phyloP scores from a whole-genome alignment of 1,140 invertebrate genomes.

The Muscidifurax raptorellus region DNA sequence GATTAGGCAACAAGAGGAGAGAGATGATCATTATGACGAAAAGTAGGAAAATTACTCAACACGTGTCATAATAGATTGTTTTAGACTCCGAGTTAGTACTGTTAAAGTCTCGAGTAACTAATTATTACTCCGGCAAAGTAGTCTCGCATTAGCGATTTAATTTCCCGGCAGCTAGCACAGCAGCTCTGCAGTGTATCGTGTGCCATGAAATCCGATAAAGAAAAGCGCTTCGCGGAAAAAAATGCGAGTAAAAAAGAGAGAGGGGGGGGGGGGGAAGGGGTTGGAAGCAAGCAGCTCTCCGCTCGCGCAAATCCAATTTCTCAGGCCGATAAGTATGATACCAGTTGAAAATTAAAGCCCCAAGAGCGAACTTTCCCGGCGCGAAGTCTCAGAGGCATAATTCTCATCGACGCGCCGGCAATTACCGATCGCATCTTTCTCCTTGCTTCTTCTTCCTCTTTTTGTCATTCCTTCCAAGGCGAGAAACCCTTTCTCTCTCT shows the following conservation, averaged over 20 bases:
- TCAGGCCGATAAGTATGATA: conserved; percentile 13
- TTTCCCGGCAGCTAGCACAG: background rate
- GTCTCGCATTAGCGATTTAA: background rate
- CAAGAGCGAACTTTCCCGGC: background rate
- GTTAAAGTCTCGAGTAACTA: background rate
- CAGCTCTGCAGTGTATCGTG: background rate
- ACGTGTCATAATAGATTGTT: background rate
- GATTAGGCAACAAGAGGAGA: background rate
- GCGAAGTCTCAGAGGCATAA: background rate
- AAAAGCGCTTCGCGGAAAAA: background rate
- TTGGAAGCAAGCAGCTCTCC: background rate
- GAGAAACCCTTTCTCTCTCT: background rate
- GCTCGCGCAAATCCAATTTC: conserved; percentile 31
- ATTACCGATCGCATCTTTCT: conserved; percentile 24
- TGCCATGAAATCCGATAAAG: background rate
- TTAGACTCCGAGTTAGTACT: background rate
- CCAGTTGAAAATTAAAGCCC: conserved; percentile 39
- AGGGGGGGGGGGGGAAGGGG: background rate
- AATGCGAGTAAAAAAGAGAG: background rate
- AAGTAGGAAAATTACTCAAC: background rate
- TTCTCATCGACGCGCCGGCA: conserved; percentile 31
- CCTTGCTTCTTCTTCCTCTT: background rate
- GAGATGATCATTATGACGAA: too few relatives aligned
- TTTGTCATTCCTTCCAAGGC: background rate
- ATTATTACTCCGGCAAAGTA: background rate